Conservation (phyloP, 2,888 invertebrate genomes). For the Ametastegia equiseti region DNA sequence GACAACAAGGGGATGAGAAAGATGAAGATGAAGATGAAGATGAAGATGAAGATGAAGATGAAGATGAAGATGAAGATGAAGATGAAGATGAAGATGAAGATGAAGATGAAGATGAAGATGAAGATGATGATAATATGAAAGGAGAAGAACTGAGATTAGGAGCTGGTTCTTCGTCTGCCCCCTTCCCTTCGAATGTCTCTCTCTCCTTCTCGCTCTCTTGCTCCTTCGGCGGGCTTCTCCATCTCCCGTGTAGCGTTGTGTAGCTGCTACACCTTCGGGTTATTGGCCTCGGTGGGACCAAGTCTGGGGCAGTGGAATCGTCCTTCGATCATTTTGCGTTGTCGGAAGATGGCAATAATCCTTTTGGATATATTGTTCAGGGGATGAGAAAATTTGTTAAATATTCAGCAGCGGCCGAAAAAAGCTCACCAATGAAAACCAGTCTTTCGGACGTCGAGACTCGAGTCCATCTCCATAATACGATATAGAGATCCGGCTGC, state of each 20-base stretch:
- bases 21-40: conserved; percentile 53
- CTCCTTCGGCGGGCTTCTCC: conserved; percentile 25
- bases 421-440: not conserved
- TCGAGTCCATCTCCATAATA: not conserved
- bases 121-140: too few relatives aligned
- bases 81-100: not conserved
- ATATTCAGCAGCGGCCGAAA: not conserved
- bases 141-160: conserved; percentile 1
- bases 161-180: not conserved
- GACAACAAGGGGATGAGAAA: not conserved
- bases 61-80: not conserved
- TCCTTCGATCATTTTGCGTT: conserved; percentile 10
- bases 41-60: conserved; percentile 44
- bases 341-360: not conserved
- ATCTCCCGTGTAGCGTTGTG: conserved; percentile 16
- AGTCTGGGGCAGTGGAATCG: conserved; percentile 14
- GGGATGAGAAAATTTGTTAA: not conserved
- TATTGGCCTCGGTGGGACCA: conserved; percentile 71
- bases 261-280: conserved; percentile 60
- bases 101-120: not conserved
- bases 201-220: conserved; percentile 5
- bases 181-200: not conserved
- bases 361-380: not conserved
- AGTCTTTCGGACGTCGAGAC: not conserved
- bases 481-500: conserved; percentile 9